These are phyloP conservation scores for Cyclopterus lumpus DNA, from an alignment of 2,797 vertebrate genomes.

Conservation along the genomic window DNA sequence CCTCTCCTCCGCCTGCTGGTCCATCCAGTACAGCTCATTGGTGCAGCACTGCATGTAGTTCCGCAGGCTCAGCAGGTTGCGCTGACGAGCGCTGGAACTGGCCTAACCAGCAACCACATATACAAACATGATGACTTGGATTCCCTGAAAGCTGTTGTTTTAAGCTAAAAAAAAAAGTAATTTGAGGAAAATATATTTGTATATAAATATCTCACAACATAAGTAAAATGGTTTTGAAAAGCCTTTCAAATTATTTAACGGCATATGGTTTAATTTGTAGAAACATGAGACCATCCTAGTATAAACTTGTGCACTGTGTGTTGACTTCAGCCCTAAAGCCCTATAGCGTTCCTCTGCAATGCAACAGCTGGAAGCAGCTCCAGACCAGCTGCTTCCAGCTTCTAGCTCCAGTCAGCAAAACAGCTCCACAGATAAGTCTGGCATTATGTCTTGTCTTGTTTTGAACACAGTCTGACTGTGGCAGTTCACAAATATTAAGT, in stretches of 20 bases:
- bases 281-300: too few species aligned
- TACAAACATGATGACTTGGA: not conserved
- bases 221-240: not conserved
- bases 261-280: not conserved
- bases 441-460: too few species aligned
- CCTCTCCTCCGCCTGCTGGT: constrained; percentile 94
- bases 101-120: constrained; percentile 56
- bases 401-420: too few species aligned
- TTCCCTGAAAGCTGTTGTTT: not conserved
- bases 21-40: constrained; percentile 99
- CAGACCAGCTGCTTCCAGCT: too few species aligned
- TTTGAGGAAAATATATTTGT: not conserved
- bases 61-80: constrained; percentile 89
- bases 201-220: not conserved
- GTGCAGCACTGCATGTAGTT: constrained; percentile 99
- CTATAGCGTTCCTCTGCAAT: too few species aligned
- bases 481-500: too few species aligned
- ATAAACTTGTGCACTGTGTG: too few species aligned
- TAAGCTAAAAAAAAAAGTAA: not conserved
- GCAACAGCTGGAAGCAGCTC: too few species aligned
- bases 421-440: too few species aligned
- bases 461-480: too few species aligned
- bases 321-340: too few species aligned
- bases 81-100: constrained; percentile 88
- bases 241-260: not conserved